phyloP scores from a whole-genome alignment of 2,888 invertebrate genomes.

The Allacma fusca region DNA sequence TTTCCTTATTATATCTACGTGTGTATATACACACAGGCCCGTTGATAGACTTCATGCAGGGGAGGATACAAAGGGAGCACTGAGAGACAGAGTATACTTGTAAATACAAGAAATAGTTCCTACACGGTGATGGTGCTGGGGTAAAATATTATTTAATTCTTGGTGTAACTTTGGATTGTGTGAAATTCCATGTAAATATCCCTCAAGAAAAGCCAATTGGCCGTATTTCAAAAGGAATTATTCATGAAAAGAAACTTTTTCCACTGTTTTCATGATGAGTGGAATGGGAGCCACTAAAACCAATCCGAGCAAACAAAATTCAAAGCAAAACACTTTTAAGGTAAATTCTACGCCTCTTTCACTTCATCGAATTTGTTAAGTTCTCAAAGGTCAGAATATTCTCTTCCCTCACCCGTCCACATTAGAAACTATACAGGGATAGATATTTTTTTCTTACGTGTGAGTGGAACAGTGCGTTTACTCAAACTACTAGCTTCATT shows the following conservation, averaged over 20 bases:
- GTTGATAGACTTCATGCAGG: too few species aligned
- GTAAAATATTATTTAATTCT: conserved; percentile 35
- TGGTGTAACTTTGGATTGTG: conserved; percentile 20
- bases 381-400: not conserved
- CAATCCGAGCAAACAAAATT: conserved; percentile 41
- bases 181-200: conserved; percentile 41
- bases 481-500: not conserved
- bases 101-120: not conserved
- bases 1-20: too few species aligned
- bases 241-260: conserved; percentile 44
- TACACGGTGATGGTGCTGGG: not conserved
- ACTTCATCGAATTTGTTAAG: conserved; percentile 29
- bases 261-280: conserved; percentile 26
- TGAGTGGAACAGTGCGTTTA: too few species aligned
- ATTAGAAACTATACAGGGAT: too few species aligned
- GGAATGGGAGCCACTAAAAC: conserved; percentile 30
- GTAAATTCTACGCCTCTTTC: conserved; percentile 28
- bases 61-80: too few species aligned
- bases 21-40: too few species aligned
- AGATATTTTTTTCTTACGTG: too few species aligned
- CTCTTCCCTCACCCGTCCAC: not conserved
- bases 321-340: conserved; percentile 38
- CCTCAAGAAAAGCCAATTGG: conserved; percentile 32
- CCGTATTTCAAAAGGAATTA: conserved; percentile 42
- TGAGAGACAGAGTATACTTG: too few species aligned